Percentiles rank a stretch among this genome's conserved stretches.
These are phyloP conservation scores for Sebastiscus albofasciatus DNA, from an alignment of 2,797 vertebrate species.

Conservation along the genomic window DNA sequence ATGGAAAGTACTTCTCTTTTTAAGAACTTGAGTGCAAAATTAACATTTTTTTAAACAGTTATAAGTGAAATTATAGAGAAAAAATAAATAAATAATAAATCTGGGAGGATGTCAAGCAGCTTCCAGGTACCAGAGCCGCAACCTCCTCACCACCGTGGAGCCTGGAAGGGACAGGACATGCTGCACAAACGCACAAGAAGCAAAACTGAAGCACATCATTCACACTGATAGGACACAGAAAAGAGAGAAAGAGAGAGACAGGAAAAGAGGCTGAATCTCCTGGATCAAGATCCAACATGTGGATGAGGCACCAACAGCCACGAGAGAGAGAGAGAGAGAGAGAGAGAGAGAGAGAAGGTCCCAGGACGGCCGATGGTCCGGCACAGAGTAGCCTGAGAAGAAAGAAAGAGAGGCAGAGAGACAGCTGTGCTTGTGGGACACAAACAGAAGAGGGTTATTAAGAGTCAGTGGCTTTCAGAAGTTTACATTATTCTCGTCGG, in stretches of 20 bases:
- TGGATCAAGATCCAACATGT: not conserved
- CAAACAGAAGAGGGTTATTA: not conserved
- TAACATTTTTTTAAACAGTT: too few species aligned
- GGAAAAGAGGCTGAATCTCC: not conserved
- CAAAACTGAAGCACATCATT: not conserved
- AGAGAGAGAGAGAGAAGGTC: not conserved
- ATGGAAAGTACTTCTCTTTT: too few species aligned
- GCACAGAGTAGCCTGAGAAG: not conserved
- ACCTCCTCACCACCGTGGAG: not conserved
- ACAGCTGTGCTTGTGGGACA: not conserved
- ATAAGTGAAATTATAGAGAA: not conserved
- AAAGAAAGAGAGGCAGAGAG: not conserved
- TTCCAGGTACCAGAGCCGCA: not conserved
- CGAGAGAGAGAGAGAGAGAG: not conserved
- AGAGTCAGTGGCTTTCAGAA: not conserved
- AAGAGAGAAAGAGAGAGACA: not conserved
- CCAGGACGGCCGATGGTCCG: too few species aligned
- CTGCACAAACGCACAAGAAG: not conserved
- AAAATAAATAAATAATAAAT: not conserved
- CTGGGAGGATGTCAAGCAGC: not conserved
- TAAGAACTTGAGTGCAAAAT: too few species aligned
- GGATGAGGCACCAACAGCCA: not conserved
- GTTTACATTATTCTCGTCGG: not conserved
- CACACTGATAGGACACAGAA: not conserved
- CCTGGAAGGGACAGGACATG: not conserved